Evolutionary conservation across 1,140 invertebrate genomes (phyloP), one percentile per base, ranked within the genome.

Genomic region (Aphaenogaster ashmeadi): DNA sequence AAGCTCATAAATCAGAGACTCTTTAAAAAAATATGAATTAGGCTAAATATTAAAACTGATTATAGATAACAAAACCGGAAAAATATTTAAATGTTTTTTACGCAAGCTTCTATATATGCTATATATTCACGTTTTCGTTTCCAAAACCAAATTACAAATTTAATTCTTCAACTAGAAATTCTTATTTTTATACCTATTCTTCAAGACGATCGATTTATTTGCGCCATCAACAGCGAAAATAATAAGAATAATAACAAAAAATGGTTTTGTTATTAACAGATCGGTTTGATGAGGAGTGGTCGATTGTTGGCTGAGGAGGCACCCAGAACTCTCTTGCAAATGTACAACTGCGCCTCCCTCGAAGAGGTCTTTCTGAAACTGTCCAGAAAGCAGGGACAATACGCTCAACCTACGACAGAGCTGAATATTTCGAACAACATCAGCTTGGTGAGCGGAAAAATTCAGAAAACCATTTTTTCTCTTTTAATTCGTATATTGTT

Each of bases 361-460:
- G 99, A 99, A 95, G 98, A 99, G 89, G 98, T 99, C 1, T 99
- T 99, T 95, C 96, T 99, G 13, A 98, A 99, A 95, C 96, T 99
- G 0, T 99, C 97, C 62, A 95, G 97, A 85, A 96, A 96, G 85
- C 95, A 96, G 79, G 96, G 96, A 78, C 96, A 96, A 92, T 95
- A 95, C 18, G 96, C 95, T 90, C 96, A 96, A 88, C 95, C 95
- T 21, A 81, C 94, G 3, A 95, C 96, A 15, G 97, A 97, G 90
- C 94, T 97, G 33, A 97, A 97, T 89, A 97, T 97, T 84, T 96
- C 97, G 44, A 98, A 98, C 91, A 98, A 98, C 93, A 97, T 97
- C 86, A 97, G 97, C 89, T 96, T 98, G 91, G 96, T 96, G 91
- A 95, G 95, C 89, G 33, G 27, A 18, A 71, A 67, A 60, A 21